These are phyloP conservation scores for Anas platyrhynchos DNA, from an alignment of 2,113 vertebrate species.

Conservation along the genomic window DNA sequence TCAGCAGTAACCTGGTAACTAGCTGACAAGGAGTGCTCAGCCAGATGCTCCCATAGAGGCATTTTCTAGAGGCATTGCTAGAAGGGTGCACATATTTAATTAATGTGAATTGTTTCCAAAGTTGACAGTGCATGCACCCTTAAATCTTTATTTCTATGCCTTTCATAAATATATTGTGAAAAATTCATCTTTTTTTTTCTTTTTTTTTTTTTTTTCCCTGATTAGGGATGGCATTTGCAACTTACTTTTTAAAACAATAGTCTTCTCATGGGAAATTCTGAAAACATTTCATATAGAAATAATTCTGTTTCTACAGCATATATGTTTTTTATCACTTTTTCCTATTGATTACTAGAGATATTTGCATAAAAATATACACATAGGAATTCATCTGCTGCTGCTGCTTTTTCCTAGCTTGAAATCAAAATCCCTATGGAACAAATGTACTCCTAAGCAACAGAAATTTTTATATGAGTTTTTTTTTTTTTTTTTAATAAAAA, in stretches of 20 bases:
- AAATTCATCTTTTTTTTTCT: neutral
- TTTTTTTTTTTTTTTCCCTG: neutral
- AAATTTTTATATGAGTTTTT: neutral
- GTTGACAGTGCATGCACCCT: neutral
- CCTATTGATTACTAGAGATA: conserved; percentile 36
- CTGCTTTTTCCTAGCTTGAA: conserved; percentile 51
- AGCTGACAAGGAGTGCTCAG: neutral
- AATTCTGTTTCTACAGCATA: conserved; percentile 43
- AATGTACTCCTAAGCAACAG: conserved; percentile 37
- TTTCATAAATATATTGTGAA: conserved; percentile 6
- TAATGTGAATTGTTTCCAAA: neutral
- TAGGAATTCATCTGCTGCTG: conserved; percentile 31
- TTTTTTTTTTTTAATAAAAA: conserved; percentile 52
- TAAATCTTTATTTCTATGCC: conserved; percentile 22
- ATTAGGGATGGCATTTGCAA: neutral
- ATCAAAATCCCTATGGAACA: conserved; percentile 47
- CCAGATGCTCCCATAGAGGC: neutral
- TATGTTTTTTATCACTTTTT: conserved; percentile 43
- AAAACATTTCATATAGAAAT: conserved; percentile 36
- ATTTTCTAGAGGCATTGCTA: neutral
- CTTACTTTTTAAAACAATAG: conserved; percentile 18
- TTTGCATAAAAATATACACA: conserved; percentile 46
- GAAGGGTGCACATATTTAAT: neutral
- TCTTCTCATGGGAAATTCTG: conserved; percentile 54
- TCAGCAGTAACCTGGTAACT: neutral